A percentile compares a stretch with the other conserved stretches of the same genome.
These are phyloP conservation scores for Nomada fucata DNA, from an alignment of 2,888 invertebrate genomes.

Conservation along the genomic window DNA sequence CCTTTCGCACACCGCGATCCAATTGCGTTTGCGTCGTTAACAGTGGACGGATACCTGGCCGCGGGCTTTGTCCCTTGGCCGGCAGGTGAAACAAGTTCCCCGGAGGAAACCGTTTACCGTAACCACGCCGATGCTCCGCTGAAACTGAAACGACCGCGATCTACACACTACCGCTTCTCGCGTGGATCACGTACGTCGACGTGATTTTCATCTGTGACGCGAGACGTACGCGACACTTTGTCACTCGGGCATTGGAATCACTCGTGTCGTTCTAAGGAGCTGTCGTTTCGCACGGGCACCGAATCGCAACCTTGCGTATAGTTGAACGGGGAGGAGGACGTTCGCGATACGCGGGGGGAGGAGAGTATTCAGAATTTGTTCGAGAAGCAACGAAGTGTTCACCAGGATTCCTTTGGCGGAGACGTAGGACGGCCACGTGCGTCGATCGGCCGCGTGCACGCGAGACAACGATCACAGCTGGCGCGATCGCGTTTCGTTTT, in stretches of 20 bases:
- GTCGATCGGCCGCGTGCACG: constrained; percentile 59
- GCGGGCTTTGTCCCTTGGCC: not conserved
- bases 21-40: no score
- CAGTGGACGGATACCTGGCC: no score
- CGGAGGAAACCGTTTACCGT: constrained; percentile 6
- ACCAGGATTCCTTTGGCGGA: not conserved
- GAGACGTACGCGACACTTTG: not conserved
- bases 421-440: constrained; percentile 51
- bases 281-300: not conserved
- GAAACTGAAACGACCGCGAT: not conserved
- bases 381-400: not conserved
- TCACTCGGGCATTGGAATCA: not conserved
- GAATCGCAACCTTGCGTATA: not conserved
- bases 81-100: constrained; percentile 26
- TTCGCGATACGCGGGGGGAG: not conserved
- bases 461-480: constrained; percentile 68
- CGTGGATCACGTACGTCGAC: not conserved
- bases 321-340: not conserved
- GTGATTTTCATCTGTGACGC: not conserved
- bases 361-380: no score
- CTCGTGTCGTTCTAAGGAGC: not conserved
- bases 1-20: no score
- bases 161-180: not conserved
- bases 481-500: constrained; percentile 47
- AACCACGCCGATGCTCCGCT: not conserved